Evolutionary conservation across 2,113 vertebrate genomes (phyloP), one percentile per base, ranked within the genome.

Genomic region (Indri indri): DNA sequence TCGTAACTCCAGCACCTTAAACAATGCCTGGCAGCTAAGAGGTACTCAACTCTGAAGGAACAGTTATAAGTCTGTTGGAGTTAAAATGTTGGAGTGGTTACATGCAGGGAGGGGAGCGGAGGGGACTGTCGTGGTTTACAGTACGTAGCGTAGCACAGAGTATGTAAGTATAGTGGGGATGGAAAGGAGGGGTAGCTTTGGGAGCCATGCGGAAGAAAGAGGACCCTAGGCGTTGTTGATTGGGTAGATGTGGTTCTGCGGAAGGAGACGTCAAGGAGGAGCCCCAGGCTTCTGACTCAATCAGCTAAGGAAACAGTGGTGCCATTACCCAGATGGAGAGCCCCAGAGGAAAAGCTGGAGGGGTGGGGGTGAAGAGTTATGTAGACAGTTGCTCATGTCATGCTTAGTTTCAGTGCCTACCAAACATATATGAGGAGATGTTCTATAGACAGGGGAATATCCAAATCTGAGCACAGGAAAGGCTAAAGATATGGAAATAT

Each of bases 381-480:
- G 32, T 32, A 86, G 59, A 88, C 34, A 61, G 42, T 59, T 95
- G 65, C 63, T 66, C 61, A 2, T n/a, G 52, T 40, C 74, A 83
- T 93, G 68, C 71, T 85, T 95, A 84, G 79, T 89, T 85, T 85
- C 61, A 42, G 20, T 50, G 22, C n/a, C 77, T 57, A 85, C 47
- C 30, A 63, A 74, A 82, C 47, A 74, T 66, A 61, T 27, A 73
- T 68, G 16, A 93, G 50, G 47, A 93, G 6, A 61, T 8, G 50
- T n/a, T 47, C 40, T 54, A 0, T 42, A 73, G n/a, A 52, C 2
- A 23, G 3, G 6, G 10, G 6, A 82, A 81, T 81, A 47, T 71
- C 90, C 82, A 91, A 59, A 88, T 50, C 14, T 94, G 45, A 91
- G 52, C 87, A 65, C 37, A 50, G 45, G 45, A 80, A 97, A 92